Base-by-base conservation (phyloP, 2,888 invertebrate genomes). In the Pachycephus smyrnensis region DNA sequence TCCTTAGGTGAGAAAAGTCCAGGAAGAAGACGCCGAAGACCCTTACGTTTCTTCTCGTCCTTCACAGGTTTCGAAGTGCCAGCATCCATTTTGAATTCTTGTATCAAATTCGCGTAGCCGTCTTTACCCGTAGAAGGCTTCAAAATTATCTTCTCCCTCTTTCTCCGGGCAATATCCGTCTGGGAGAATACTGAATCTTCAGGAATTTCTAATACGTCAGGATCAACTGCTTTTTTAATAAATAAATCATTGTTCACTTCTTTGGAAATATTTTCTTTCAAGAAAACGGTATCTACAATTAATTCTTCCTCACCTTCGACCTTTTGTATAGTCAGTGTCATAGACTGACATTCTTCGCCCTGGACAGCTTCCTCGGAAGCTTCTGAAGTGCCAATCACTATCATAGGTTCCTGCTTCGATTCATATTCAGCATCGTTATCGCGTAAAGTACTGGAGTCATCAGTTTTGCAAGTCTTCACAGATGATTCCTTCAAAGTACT, bases 21-120 rank as follows among this genome's bases (percentile, higher is more conserved):
- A 0, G 90, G 90, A 69, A 90, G 77, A 0, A 90, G 82, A 23
- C 90, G 85, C 4, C 90, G 87, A 0, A 90, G 78, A 0, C 89
- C 90, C 1, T 88, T 86, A 69, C 89, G 90, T 75, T 89, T 90
- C 73, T 92, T 91, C 80, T 92, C 92, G 75, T 92, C 92, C 79
- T 92, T 92, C 78, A 91, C 91, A 73, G 90, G 85, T 78, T 91
- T 92, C 0, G 87, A 86, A 12, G 86, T 80, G 0, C 84, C 85
- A 6, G 88, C 84, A 31, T 89, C 90, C 91, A 91, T 91, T 1
- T 86, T 86, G 79, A 90, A 87, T 75, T 87, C 87, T 76, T 86
- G 86, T 69, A 91, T 87, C 11, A 91, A 83, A 81, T 81, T 87
- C 12, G 91, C 91, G 86, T 90, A 90, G 36, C 89, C 91, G 88